Base-by-base conservation (phyloP, 23 tunicate species). In the Clavelina lepadiformis region DNA sequence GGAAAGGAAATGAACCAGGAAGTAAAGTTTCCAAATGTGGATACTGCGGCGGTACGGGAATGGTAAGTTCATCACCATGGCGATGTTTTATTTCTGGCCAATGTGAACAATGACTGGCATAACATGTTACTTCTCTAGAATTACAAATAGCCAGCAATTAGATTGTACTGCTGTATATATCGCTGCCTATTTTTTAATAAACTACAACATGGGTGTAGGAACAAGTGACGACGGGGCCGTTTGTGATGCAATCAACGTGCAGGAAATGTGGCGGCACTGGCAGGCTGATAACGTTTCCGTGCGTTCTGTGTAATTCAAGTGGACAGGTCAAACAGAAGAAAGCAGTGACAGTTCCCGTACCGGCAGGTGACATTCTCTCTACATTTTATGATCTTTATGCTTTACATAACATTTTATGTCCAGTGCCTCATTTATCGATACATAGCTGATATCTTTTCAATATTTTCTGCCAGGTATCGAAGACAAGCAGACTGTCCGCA, bases 191-290 rank as follows among this genome's bases (percentile, higher is more conserved):
- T n/a, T n/a, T n/a, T n/a, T n/a, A n/a, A n/a, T n/a, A n/a, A n/a
- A n/a, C n/a, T n/a, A n/a, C n/a, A n/a, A n/a, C n/a, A n/a, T n/a
- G n/a, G n/a, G n/a, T 37, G 18, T 76, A 86, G 95, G 97, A 89
- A 41, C 97, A 89, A 89, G 66, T 89, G 0, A 54, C 69, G 21
- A 74, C 87, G 6, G 97, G 97, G 7, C 97, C 97, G n/a, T 89
- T 89, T 75, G 89, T 89, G 7, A 89, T 89, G 97, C 63, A 89
- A 0, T 76, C 97, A 1, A 89, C 97, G 19, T 89, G 97, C 51
- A 46, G 97, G n/a, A 89, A 82, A 64, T 89, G 97, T 58, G 83
- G 83, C 2, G 97, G 97, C 7, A 75, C 87, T 13, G 97, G 97
- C 38, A 89, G 70, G 71, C 75, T 89, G 2, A 75, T 89, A 25